phyloP scores from a whole-genome alignment of 1,140 invertebrate species.

The Paramacrobiotus metropolitanus region DNA sequence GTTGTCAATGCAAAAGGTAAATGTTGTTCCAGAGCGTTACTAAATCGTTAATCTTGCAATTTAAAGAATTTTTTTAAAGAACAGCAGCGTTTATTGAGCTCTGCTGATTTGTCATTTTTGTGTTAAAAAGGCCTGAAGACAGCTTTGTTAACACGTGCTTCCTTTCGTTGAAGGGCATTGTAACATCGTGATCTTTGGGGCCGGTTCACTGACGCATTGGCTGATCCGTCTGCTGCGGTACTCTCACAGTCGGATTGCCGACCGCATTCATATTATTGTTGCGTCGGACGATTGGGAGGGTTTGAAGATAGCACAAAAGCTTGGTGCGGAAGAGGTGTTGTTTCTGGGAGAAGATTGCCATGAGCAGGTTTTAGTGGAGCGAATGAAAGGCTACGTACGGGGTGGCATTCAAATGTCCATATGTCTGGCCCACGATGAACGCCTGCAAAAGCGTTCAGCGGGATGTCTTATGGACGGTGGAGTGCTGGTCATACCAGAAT shows the following conservation, averaged over 20 bases:
- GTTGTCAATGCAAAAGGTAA: neutral
- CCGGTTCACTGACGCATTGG: neutral
- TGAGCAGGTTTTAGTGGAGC: neutral
- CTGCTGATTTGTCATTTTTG: too few species aligned
- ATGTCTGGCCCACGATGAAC: neutral
- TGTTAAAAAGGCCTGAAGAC: too few species aligned
- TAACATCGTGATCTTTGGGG: neutral
- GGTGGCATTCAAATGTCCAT: neutral
- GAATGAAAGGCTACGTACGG: neutral
- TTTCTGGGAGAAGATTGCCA: neutral
- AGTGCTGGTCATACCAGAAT: neutral
- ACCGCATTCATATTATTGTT: neutral
- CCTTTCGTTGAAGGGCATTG: neutral
- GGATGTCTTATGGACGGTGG: neutral
- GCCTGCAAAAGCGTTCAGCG: neutral
- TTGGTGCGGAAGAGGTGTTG: neutral
- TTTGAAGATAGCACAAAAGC: neutral
- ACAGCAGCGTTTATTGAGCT: neutral
- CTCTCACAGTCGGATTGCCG: neutral
- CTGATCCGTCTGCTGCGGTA: neutral
- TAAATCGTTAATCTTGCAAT: neutral
- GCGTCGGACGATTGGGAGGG: conserved; percentile 2
- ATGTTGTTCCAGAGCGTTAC: neutral
- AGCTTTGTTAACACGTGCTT: too few species aligned
- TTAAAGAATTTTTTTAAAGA: neutral